These are phyloP conservation scores for Chrosomus eos DNA, from an alignment of 2,797 vertebrate species.

Conservation along the genomic window DNA sequence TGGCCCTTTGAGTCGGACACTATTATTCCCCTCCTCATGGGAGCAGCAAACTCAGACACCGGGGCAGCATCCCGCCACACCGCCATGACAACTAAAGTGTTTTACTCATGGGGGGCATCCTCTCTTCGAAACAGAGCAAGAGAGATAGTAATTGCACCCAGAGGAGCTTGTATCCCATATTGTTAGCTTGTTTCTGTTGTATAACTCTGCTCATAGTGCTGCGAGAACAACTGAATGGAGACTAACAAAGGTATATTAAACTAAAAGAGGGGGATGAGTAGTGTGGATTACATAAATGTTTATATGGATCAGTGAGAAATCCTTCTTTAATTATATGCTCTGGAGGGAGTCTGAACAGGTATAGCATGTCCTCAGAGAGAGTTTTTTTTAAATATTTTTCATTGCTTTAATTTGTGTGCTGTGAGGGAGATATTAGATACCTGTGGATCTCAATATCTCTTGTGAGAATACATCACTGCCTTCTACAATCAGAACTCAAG, in stretches of 20 bases:
- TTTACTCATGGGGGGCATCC: constrained; percentile 78
- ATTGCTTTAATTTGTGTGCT: constrained; percentile 58
- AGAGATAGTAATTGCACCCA: constrained; percentile 74
- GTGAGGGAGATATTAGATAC: constrained; percentile 57
- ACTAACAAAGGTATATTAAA: constrained; percentile 53
- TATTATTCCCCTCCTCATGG: constrained; percentile 88
- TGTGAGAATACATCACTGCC: constrained; percentile 30
- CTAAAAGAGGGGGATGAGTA: constrained; percentile 42
- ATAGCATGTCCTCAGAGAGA: constrained; percentile 58
- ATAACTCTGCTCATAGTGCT: constrained; percentile 34
- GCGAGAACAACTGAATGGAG: constrained; percentile 48
- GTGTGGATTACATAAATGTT: constrained; percentile 57
- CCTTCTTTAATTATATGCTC: constrained; percentile 58
- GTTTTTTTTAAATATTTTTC: constrained; percentile 50
- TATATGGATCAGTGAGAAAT: constrained; percentile 56
- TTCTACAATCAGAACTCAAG: constrained; percentile 13
- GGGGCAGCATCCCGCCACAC: constrained; percentile 82
- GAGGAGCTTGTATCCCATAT: constrained; percentile 78
- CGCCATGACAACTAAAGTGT: constrained; percentile 84
- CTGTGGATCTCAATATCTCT: constrained; percentile 40
- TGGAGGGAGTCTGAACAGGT: constrained; percentile 37
- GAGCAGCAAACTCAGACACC: constrained; percentile 81
- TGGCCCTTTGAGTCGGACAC: constrained; percentile 84
- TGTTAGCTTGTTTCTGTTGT: constrained; percentile 69
- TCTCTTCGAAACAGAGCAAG: constrained; percentile 62